Evolutionary conservation across 2,888 invertebrate species (phyloP).

Genomic region (Plemyria rubiginata): DNA sequence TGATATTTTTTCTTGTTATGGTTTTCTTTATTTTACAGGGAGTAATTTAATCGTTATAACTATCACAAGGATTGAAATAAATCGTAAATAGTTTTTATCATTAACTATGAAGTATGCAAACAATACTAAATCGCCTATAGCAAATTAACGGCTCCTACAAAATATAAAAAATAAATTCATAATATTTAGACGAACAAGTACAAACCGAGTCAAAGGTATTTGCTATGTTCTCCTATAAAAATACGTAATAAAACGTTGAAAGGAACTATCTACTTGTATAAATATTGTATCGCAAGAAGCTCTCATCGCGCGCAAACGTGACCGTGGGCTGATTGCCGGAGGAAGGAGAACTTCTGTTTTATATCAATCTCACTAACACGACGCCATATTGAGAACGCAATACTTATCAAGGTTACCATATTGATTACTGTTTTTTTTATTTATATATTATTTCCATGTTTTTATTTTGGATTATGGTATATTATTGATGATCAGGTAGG

Average conservation of each 20-base stretch:
- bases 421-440: too few species aligned
- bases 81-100: too few species aligned
- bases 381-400: neutral
- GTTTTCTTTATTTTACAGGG: too few species aligned
- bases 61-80: too few species aligned
- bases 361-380: slow-evolving; percentile 12
- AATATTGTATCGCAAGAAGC: slow-evolving; percentile 25
- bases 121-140: too few species aligned
- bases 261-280: slow-evolving; percentile 11
- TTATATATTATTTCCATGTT: too few species aligned
- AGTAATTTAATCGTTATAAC: too few species aligned
- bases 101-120: too few species aligned
- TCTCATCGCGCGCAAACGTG: slow-evolving; percentile 25
- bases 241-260: slow-evolving; percentile 1
- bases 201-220: neutral
- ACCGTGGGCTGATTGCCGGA: slow-evolving; percentile 22
- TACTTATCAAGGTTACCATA: neutral
- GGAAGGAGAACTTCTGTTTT: slow-evolving; percentile 14
- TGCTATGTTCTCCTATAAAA: slow-evolving; percentile 6
- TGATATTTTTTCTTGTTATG: too few species aligned
- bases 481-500: too few species aligned
- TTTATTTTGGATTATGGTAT: too few species aligned
- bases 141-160: too few species aligned
- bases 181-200: neutral
- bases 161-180: neutral